Conservation (phyloP, 1,140 invertebrate species). For the Sminthurides bifidus region DNA sequence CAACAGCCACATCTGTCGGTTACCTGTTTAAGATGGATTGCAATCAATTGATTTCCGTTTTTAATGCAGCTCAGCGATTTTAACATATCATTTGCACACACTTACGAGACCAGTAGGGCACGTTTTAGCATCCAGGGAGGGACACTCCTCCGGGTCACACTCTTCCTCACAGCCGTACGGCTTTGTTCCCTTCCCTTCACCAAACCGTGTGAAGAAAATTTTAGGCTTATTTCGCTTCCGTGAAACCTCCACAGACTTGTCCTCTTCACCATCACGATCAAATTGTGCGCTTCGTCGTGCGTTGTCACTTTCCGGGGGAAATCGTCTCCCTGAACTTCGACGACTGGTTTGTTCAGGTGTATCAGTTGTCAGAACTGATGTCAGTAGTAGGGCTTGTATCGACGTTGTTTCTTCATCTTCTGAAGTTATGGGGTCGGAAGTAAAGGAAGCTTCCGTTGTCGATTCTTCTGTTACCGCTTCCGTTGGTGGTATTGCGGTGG, state of each 20-base stretch:
- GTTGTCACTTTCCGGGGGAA: too few relatives aligned
- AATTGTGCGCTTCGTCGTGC: too few relatives aligned
- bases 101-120: slow-evolving; percentile 39
- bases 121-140: slow-evolving; percentile 23
- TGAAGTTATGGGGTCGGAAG: neutral
- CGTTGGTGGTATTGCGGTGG: neutral
- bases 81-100: neutral
- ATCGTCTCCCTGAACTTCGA: too few relatives aligned
- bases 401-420: too few relatives aligned
- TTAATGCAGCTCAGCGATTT: neutral
- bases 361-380: neutral
- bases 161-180: slow-evolving; percentile 17
- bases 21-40: slow-evolving; percentile 28
- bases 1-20: slow-evolving; percentile 49
- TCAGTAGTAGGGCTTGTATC: neutral
- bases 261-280: too few relatives aligned
- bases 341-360: too few relatives aligned
- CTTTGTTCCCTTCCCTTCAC: neutral
- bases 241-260: too few relatives aligned
- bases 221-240: too few relatives aligned
- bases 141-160: slow-evolving; percentile 34
- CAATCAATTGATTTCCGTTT: neutral
- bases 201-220: too few relatives aligned
- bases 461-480: neutral
- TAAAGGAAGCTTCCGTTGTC: neutral